Percentiles rank a stretch among this genome's conserved stretches.
Evolutionary conservation across 2,113 vertebrate species (phyloP).

Genomic region (Microtus oregoni): DNA sequence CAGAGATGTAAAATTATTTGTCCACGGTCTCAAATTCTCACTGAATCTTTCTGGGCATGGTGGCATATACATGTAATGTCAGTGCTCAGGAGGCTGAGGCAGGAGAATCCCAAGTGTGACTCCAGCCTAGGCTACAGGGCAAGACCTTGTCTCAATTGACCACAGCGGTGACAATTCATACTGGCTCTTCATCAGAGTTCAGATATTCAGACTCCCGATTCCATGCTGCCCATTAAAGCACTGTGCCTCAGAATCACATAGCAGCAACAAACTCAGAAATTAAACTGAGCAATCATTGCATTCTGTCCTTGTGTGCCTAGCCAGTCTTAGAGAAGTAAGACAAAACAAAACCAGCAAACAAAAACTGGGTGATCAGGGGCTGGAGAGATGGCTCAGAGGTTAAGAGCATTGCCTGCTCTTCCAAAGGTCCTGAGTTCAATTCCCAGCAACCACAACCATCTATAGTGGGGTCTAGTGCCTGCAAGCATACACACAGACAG

Average conservation of each 20-base stretch:
- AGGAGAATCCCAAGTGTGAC: neutral
- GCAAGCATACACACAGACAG: too few relatives aligned
- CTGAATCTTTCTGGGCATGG: neutral
- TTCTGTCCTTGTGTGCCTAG: neutral
- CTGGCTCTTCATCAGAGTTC: neutral
- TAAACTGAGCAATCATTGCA: neutral
- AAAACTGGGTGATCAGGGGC: neutral
- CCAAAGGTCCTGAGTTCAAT: too few relatives aligned
- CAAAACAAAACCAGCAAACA: neutral
- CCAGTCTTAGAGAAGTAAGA: conserved; percentile 2
- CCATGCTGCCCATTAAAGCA: neutral
- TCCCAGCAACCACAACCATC: too few relatives aligned
- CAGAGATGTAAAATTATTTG: neutral
- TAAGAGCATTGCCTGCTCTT: too few relatives aligned
- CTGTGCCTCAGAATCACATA: neutral
- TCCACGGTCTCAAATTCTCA: neutral
- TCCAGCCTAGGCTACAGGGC: neutral
- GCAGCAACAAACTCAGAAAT: neutral
- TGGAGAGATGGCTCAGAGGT: too few relatives aligned
- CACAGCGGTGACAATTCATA: neutral
- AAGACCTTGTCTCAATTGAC: neutral
- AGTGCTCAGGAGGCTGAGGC: too few relatives aligned
- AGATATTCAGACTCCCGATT: neutral
- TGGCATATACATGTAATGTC: neutral
- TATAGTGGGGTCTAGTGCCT: too few relatives aligned